phyloP scores from a whole-genome alignment of 2,797 vertebrate species.

The Sebastiscus albofasciatus region DNA sequence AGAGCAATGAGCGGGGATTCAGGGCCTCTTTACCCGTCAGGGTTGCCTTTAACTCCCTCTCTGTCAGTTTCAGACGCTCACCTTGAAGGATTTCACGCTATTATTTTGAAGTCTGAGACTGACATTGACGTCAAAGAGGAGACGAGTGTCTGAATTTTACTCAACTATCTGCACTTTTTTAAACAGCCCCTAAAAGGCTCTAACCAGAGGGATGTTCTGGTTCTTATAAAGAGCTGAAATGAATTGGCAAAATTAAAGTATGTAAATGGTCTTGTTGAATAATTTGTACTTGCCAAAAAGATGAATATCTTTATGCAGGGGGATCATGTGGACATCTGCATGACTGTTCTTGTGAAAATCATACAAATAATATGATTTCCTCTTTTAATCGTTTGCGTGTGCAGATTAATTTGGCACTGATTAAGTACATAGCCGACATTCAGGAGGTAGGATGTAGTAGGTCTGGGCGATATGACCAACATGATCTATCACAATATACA shows the following conservation, averaged over 20 bases:
- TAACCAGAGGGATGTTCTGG: neutral
- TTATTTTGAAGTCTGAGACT: neutral
- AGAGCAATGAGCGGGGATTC: conserved; percentile 8
- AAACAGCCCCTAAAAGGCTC: neutral
- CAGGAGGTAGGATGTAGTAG: too few relatives aligned
- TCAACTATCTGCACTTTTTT: neutral
- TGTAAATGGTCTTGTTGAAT: neutral
- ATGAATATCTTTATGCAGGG: neutral
- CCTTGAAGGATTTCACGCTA: conserved; percentile 2
- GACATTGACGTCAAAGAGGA: neutral
- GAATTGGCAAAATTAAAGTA: neutral
- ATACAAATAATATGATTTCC: neutral
- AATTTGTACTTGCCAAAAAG: neutral
- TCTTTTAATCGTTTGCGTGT: neutral
- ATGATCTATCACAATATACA: too few relatives aligned
- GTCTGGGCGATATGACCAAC: too few relatives aligned
- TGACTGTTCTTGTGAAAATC: neutral
- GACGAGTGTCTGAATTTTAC: neutral
- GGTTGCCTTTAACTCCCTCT: conserved; percentile 8
- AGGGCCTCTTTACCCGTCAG: conserved; percentile 31
- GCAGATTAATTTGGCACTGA: neutral
- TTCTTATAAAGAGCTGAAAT: neutral
- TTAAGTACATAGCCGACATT: neutral
- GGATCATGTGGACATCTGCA: neutral
- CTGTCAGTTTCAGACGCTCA: conserved; percentile 9